Percentiles rank a stretch among this genome's conserved stretches.
These are phyloP conservation scores for Agrotis segetum DNA, from an alignment of 2,888 invertebrate genomes.

Conservation along the genomic window DNA sequence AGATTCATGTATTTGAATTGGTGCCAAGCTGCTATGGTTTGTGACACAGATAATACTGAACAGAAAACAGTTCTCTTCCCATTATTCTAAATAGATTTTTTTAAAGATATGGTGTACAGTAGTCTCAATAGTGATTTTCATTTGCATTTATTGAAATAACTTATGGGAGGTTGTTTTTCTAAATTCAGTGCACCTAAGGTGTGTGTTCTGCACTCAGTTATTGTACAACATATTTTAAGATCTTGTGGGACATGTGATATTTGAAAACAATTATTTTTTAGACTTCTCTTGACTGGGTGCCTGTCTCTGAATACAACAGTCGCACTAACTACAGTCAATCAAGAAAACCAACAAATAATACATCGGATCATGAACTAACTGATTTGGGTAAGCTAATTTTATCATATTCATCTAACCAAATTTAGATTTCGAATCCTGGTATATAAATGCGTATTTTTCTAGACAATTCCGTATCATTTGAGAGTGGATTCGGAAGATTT, in stretches of 20 bases:
- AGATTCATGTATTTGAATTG: conserved; percentile 80
- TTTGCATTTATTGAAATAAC: conserved; percentile 57
- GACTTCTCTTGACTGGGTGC: conserved; percentile 90
- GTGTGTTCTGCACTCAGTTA: conserved; percentile 64
- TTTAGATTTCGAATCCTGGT: conserved; percentile 28
- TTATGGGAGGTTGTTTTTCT: conserved; percentile 89
- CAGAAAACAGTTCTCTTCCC: conserved; percentile 47
- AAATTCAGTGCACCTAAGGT: conserved; percentile 87
- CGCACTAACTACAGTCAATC: conserved; percentile 87
- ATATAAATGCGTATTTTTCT: conserved; percentile 65
- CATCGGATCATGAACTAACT: conserved; percentile 87
- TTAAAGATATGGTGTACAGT: conserved; percentile 37
- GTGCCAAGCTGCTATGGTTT: conserved; percentile 78
- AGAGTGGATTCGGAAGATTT: conserved; percentile 88
- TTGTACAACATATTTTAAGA: conserved; percentile 50
- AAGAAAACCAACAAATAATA: conserved; percentile 87
- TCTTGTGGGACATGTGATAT: conserved; percentile 39
- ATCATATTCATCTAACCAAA: conserved; percentile 31
- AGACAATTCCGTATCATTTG: conserved; percentile 87
- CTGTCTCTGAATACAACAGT: conserved; percentile 88
- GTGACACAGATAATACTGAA: conserved; percentile 61
- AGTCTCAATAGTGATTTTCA: conserved; percentile 36
- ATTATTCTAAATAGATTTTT: conserved; percentile 40
- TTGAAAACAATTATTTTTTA: conserved; percentile 73
- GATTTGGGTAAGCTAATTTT: conserved; percentile 84